phyloP scores from a whole-genome alignment of 1,140 invertebrate species.

The Aphaenogaster ashmeadi region DNA sequence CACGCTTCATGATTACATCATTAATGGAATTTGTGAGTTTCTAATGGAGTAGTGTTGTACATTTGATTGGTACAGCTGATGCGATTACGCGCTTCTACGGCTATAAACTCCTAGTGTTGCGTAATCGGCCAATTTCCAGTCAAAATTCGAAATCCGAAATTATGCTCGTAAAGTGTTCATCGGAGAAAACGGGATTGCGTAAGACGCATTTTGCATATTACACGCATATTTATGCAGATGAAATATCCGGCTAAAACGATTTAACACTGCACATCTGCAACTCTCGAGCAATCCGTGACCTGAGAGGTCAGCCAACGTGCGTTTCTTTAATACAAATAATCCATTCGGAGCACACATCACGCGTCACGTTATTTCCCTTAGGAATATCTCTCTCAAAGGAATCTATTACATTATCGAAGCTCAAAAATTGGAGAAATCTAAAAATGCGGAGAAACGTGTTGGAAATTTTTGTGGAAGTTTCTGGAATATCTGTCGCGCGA shows the following conservation, averaged over 20 bases:
- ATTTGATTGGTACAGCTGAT: conserved; percentile 19
- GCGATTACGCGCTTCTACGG: not conserved
- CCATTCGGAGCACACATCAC: not conserved
- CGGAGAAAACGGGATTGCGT: not conserved
- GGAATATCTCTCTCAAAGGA: not conserved
- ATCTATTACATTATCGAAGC: not conserved
- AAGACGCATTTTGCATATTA: not conserved
- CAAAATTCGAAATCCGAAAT: conserved; percentile 18
- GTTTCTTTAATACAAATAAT: conserved; percentile 19
- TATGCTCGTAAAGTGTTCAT: not conserved
- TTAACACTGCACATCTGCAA: not conserved
- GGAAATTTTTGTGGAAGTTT: not conserved
- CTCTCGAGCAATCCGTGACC: not conserved
- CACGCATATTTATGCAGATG: not conserved
- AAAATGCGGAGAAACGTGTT: not conserved
- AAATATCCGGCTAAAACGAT: not conserved
- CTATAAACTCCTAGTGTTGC: not conserved
- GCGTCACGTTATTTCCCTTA: conserved; percentile 17
- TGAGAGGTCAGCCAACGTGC: not conserved
- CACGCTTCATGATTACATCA: not conserved
- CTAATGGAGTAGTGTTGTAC: not conserved
- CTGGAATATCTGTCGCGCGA: not conserved
- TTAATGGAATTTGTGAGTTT: conserved; percentile 19
- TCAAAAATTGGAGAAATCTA: not conserved
- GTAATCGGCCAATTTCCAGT: not conserved